Conservation (phyloP, 2,888 invertebrate genomes). For the Lasioglossum vierecki region DNA sequence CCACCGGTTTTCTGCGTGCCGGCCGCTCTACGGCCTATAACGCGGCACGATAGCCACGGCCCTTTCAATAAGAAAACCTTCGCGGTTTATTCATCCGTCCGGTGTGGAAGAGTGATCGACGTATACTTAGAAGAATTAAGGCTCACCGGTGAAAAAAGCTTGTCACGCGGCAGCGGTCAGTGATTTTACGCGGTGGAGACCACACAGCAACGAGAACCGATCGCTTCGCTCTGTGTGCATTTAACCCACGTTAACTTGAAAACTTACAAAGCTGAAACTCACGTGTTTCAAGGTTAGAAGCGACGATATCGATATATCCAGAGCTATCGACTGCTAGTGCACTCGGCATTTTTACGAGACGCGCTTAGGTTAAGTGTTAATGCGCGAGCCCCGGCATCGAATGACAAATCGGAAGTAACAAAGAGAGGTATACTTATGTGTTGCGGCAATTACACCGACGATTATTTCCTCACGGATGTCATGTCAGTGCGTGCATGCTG, state of each 20-base stretch:
- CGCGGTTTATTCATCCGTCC: slow-evolving; percentile 47
- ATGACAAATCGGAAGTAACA: slow-evolving; percentile 21
- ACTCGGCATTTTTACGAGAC: slow-evolving; percentile 30
- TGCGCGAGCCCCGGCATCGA: slow-evolving; percentile 21
- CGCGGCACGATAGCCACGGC: slow-evolving; percentile 60
- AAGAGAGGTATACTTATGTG: neutral
- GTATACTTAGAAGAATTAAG: slow-evolving; percentile 8
- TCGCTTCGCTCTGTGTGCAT: slow-evolving; percentile 16
- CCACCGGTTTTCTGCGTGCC: slow-evolving; percentile 60
- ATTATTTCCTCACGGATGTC: slow-evolving; percentile 12
- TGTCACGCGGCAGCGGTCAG: neutral
- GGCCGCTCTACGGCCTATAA: slow-evolving; percentile 63
- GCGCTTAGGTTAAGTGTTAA: slow-evolving; percentile 55
- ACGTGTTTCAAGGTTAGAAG: slow-evolving; percentile 35
- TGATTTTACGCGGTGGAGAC: slow-evolving; percentile 12
- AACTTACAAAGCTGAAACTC: slow-evolving; percentile 21
- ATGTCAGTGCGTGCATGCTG: neutral
- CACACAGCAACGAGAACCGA: slow-evolving; percentile 5
- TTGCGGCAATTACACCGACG: slow-evolving; percentile 21
- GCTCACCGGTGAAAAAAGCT: neutral
- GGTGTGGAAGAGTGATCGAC: slow-evolving; percentile 28
- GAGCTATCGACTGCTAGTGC: slow-evolving; percentile 4
- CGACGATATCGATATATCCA: slow-evolving; percentile 11
- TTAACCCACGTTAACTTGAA: neutral
- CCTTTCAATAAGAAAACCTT: slow-evolving; percentile 22